These are phyloP conservation scores for cattle (Bos taurus) DNA, from an alignment of 2,113 vertebrate species.

Conservation along the genomic window ARS-UCD2.0 NC_037332.1:116131501-116132000, in stretches of 20 bases:
- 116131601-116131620: not conserved
- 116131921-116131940: not conserved
- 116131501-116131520: not conserved
- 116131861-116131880: not conserved
- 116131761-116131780: not conserved
- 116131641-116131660: not conserved
- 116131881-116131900: fast-evolving
- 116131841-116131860: not conserved
- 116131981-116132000: fast-evolving
- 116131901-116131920: not conserved
- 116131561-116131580: not conserved
- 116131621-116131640: not conserved
- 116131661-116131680: not conserved
- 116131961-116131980: fast-evolving
- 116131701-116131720: not conserved
- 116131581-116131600: not conserved
- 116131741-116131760: not conserved
- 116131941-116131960: too few species aligned
- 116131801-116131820: not conserved
- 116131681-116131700: not conserved
- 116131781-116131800: not conserved
- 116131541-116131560: not conserved
- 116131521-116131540: not conserved
- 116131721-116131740: not conserved
- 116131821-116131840: not conserved